Evolutionary conservation across 2,113 vertebrate genomes (phyloP), one percentile per base, ranked within the genome.

Genomic region (Chinchilla lanigera): DNA sequence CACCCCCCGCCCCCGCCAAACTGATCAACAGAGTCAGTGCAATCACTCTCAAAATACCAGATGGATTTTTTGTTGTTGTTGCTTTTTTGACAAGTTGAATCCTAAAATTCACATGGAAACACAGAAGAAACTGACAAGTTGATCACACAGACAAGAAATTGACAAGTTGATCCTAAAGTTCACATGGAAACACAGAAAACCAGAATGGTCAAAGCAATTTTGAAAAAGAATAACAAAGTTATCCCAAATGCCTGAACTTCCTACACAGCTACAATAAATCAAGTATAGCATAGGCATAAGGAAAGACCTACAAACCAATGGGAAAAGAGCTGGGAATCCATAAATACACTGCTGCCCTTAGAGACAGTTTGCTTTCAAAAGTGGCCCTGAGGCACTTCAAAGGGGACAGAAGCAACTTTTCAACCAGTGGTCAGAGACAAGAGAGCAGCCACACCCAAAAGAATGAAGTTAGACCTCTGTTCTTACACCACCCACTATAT

Each of bases 81-180:
- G 14, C 35, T 73, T 69, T 50, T 84, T 33, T 56, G 54, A 61
- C 50, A 87, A 50, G 12, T 30, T 71, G n/a, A n/a, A 71, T 22
- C n/a, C 19, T 71, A 88, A 94, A 90, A 50, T 41, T 50, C n/a
- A 83, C 52, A 61, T 47, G 11, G 24, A 83, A 97, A 86, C 52
- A 6, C 8, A 44, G 17, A 35, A 1, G n/a, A 90, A 83, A 87
- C 26, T 56, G 54, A 61, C 50, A 87, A 50, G 12, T 30, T 71
- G n/a, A 71, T 22, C n/a, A n/a, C n/a, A n/a, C n/a, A n/a, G n/a
- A n/a, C n/a, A n/a, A 78, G 14, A 90, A 83, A 87, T 33, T 56
- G 54, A 61, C 50, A 87, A 50, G 12, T 30, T 71, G n/a, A 71
- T 22, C n/a, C 19, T 71, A 88, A 94, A 90, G 41, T 41, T 50